phyloP scores from a whole-genome alignment of 2,888 invertebrate species.

The Dryadula phaetusa region DNA sequence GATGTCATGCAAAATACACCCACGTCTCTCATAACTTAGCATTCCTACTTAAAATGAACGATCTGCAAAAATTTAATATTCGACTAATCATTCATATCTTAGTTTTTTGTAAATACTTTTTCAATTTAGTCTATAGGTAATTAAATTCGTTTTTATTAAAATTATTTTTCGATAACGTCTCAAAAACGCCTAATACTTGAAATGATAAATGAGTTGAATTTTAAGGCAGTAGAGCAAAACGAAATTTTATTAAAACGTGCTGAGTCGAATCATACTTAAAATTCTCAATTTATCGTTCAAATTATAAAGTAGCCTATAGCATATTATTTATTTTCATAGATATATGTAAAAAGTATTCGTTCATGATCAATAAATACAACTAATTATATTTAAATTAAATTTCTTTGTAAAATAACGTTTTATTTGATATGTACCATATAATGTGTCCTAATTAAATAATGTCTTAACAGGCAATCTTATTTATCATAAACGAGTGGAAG shows the following conservation, averaged over 20 bases:
- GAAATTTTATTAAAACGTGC: constrained; percentile 24
- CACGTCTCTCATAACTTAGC: constrained; percentile 52
- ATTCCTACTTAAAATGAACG: constrained; percentile 43
- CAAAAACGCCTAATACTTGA: constrained; percentile 32
- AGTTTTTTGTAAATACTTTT: not conserved
- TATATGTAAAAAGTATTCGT: too few relatives aligned
- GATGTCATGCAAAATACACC: constrained; percentile 69
- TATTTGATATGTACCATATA: not conserved
- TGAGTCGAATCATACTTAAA: not conserved
- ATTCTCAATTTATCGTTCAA: not conserved
- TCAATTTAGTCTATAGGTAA: not conserved
- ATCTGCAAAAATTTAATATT: constrained; percentile 12
- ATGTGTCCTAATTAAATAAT: not conserved
- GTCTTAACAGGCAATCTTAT: not conserved
- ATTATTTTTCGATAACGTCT: constrained; percentile 32
- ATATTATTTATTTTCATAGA: too few relatives aligned
- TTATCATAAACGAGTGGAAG: not conserved
- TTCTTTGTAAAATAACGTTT: not conserved
- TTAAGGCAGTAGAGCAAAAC: constrained; percentile 28
- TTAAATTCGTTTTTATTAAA: constrained; percentile 25
- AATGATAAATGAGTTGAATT: constrained; percentile 38
- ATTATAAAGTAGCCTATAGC: not conserved
- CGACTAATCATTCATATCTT: not conserved
- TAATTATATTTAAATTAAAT: not conserved
- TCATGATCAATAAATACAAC: too few relatives aligned